Conservation (phyloP, 2,113 vertebrate genomes). For the Macroglossus sobrinus region DNA sequence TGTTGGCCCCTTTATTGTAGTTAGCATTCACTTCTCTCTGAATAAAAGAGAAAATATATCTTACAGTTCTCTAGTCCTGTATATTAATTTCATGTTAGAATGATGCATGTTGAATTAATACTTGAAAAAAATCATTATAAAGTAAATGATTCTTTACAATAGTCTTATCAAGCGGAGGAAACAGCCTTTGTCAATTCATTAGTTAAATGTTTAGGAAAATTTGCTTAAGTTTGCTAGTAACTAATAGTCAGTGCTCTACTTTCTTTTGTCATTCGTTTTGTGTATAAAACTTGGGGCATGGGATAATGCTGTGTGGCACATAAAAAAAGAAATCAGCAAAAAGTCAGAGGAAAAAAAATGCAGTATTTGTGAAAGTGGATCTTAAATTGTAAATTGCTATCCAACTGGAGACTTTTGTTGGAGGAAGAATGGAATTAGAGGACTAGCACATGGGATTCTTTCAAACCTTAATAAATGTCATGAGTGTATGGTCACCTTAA, state of each 20-base stretch:
- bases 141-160: background rate
- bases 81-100: background rate
- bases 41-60: background rate
- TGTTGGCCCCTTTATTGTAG: background rate
- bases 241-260: background rate
- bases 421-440: background rate
- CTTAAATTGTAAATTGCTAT: background rate
- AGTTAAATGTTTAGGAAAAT: background rate
- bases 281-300: background rate
- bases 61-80: background rate
- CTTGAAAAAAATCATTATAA: background rate
- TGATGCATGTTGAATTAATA: background rate
- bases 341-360: background rate
- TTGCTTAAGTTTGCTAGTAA: background rate
- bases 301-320: background rate
- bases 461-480: background rate
- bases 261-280: background rate
- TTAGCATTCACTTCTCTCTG: background rate
- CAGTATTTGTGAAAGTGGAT: background rate
- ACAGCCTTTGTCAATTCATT: background rate
- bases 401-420: background rate
- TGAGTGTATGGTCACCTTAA: background rate
- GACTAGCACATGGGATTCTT: background rate
- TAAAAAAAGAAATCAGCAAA: conserved; percentile 7
- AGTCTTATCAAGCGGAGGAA: background rate